phyloP scores from a whole-genome alignment of 1,140 invertebrate genomes.

The Oryzaephilus surinamensis region DNA sequence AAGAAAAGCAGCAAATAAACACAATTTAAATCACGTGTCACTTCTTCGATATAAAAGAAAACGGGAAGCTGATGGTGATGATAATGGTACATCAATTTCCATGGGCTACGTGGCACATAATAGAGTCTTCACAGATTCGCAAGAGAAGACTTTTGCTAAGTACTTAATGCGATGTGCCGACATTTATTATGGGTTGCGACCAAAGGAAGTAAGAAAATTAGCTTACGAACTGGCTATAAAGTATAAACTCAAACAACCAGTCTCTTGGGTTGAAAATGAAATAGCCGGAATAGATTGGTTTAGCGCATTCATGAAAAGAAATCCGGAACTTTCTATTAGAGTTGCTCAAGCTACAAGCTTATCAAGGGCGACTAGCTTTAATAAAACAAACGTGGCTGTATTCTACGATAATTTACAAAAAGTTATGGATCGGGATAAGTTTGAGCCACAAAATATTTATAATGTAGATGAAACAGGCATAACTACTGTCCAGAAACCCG shows the following conservation, averaged over 20 bases:
- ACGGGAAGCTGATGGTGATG: too few species aligned
- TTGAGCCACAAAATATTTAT: conserved; percentile 26
- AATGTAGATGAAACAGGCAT: conserved; percentile 30
- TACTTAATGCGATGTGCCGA: conserved; percentile 1
- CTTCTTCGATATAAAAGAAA: too few species aligned
- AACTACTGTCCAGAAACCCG: conserved; percentile 29
- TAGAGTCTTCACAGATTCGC: too few species aligned
- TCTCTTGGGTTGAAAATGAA: conserved; percentile 5
- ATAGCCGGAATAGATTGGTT: conserved; percentile 13
- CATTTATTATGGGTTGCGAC: conserved; percentile 1
- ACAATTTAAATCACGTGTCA: too few species aligned
- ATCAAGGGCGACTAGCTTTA: conserved; percentile 23
- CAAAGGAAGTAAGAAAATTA: neutral
- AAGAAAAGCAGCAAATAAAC: too few species aligned
- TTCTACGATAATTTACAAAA: conserved; percentile 24
- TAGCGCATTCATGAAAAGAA: conserved; percentile 7
- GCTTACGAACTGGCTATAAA: too few species aligned
- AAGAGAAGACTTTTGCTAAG: conserved; percentile 1
- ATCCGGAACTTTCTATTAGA: conserved; percentile 11
- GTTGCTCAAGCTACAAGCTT: conserved; percentile 23
- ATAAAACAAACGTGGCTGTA: conserved; percentile 21
- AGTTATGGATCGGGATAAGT: conserved; percentile 10
- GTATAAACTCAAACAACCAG: neutral
- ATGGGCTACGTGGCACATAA: too few species aligned
- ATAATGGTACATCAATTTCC: too few species aligned